Percentiles rank a stretch among this genome's conserved stretches.
Evolutionary conservation across 2,797 vertebrate genomes (phyloP).

Genomic region (Xyrichtys novacula): DNA sequence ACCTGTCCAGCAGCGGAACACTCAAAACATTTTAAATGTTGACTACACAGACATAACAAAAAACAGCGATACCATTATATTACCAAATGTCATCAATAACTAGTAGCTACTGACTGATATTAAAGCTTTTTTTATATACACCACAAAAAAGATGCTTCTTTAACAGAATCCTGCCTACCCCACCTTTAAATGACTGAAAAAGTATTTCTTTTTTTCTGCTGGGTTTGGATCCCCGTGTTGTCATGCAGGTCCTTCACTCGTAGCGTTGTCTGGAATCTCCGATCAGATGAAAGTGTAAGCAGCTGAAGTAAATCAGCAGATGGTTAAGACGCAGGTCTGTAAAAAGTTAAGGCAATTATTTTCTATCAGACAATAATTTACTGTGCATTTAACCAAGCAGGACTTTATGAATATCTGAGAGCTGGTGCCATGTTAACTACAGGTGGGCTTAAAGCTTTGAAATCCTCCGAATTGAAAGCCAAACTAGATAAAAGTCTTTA

Average conservation of each 20-base stretch:
- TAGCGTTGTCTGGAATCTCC: conserved; percentile 1
- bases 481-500: neutral
- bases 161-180: no score
- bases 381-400: conserved; percentile 46
- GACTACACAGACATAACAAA: no score
- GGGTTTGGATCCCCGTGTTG: conserved; percentile 16
- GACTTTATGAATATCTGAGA: conserved; percentile 67
- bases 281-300: conserved; percentile 34
- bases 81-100: no score
- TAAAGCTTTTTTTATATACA: no score
- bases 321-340: conserved; percentile 37
- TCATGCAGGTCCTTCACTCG: conserved; percentile 13
- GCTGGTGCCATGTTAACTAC: conserved; percentile 49
- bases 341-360: no score
- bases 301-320: conserved; percentile 32
- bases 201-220: neutral
- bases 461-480: no score
- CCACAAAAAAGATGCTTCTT: no score
- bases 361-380: conserved; percentile 49
- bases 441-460: no score
- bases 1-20: no score
- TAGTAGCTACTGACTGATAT: no score
- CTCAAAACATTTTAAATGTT: no score
- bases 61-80: no score
- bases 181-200: neutral